Conservation (phyloP, 2,888 invertebrate species). For the Nomada fabriciana region DNA sequence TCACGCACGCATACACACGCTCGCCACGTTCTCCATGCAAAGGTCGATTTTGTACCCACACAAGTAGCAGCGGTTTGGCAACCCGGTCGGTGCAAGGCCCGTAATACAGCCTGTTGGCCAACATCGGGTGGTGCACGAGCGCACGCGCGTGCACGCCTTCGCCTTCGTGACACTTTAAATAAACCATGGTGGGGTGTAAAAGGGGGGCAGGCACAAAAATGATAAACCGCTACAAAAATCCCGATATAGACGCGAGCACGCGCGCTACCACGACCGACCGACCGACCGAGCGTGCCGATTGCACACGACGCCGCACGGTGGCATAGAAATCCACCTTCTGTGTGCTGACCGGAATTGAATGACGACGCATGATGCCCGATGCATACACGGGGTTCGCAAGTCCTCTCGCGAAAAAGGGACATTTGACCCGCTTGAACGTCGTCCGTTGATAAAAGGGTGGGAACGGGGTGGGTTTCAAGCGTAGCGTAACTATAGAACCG, state of each 20-base stretch:
- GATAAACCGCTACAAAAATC: slow-evolving; percentile 73
- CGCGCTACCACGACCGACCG: slow-evolving; percentile 13
- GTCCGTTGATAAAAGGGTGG: background rate
- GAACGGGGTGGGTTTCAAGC: background rate
- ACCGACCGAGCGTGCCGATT: slow-evolving; percentile 37
- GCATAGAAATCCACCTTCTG: slow-evolving; percentile 46
- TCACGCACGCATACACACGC: background rate
- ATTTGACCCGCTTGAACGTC: background rate
- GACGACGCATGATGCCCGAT: slow-evolving; percentile 28
- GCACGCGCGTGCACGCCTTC: slow-evolving; percentile 67
- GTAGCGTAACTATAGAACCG: background rate
- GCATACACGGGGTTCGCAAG: slow-evolving; percentile 15
- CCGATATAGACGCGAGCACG: slow-evolving; percentile 67
- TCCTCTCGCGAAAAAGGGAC: slow-evolving; percentile 19
- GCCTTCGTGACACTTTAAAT: slow-evolving; percentile 74
- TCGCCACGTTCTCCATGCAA: no score
- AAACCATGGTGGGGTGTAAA: slow-evolving; percentile 68
- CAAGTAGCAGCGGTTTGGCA: slow-evolving; percentile 67
- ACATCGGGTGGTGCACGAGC: slow-evolving; percentile 61
- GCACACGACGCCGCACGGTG: slow-evolving; percentile 39
- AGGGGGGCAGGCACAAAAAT: slow-evolving; percentile 68
- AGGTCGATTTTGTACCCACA: slow-evolving; percentile 5
- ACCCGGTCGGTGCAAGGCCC: slow-evolving; percentile 71
- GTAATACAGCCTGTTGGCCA: slow-evolving; percentile 74
- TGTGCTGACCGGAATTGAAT: slow-evolving; percentile 42